A percentile compares a stretch with the other conserved stretches of the same genome.
Evolutionary conservation across 2,113 vertebrate species (phyloP).

Genomic region (Pseudopipra pipra): DNA sequence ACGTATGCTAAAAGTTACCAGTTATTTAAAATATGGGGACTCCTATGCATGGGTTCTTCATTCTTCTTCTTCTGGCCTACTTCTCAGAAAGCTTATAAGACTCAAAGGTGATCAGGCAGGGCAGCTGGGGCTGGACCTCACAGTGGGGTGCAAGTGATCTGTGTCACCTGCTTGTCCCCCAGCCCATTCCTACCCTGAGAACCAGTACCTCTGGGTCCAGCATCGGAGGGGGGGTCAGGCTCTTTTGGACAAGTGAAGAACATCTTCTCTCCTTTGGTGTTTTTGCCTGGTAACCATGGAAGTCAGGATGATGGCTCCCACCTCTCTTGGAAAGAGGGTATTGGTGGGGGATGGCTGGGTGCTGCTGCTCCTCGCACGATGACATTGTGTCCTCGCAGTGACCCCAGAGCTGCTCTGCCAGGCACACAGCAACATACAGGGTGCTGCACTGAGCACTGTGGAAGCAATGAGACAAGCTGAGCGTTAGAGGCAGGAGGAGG

Average conservation of each 20-base stretch:
- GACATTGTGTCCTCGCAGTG: background rate
- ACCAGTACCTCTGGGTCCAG: background rate
- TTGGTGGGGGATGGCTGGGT: background rate
- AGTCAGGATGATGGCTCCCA: background rate
- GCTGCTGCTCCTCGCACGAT: fast-evolving
- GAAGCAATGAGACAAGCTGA: background rate
- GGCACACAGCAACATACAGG: background rate
- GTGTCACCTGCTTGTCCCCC: background rate
- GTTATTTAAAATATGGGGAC: background rate
- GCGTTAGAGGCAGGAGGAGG: background rate
- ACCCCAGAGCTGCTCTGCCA: background rate
- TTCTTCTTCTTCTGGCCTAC: background rate
- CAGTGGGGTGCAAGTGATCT: too few relatives aligned
- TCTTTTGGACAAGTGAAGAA: background rate
- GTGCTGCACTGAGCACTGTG: background rate
- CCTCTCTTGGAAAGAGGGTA: background rate
- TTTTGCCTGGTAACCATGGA: background rate
- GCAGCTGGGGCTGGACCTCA: fast-evolving
- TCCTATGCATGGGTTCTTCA: background rate
- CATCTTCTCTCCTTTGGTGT: fast-evolving
- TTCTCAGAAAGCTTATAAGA: background rate
- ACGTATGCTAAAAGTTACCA: background rate
- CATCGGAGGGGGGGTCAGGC: background rate
- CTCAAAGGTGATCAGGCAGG: background rate
- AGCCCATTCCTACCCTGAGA: background rate